Evolutionary conservation across 2,797 vertebrate species (phyloP), one percentile per base, ranked within the genome.

Genomic region (Diplodus puntazzo): DNA sequence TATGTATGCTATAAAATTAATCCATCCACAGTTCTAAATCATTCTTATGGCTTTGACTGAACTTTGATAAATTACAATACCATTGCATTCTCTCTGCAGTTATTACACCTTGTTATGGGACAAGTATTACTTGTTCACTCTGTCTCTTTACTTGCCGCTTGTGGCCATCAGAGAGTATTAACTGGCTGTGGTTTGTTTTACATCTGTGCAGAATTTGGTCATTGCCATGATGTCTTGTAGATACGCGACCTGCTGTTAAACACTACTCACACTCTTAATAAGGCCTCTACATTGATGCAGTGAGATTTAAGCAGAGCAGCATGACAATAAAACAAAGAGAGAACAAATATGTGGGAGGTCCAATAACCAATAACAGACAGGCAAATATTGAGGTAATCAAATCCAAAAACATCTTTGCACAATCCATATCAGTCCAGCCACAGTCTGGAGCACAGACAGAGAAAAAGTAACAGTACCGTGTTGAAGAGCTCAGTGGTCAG

Each of bases 401-500:
- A n/a, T 59, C 16, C 25, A 25, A 46, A 45, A 78, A 39, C 65
- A 34, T n/a, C 9, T 67, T 11, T 50, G 18, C 27, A 52, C 3
- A 30, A 8, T 39, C 4, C 7, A 17, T 21, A 17, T 23, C 20
- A 61, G 23, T 65, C 20, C 3, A 45, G 45, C 2, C 4, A 21
- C n/a, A 64, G 16, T 14, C 10, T 62, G 54, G 34, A 73, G 53
- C n/a, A 9, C 30, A 64, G 53, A 21, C 27, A 5, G 49, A 12
- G 16, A 21, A 17, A 53, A 43, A 39, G 25, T 34, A 50, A 73
- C 21, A 17, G 17, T 90, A 99, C 98, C 46, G 96, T 90, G 79
- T 95, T 98, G 92, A 99, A 99, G 83, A 99, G 98, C 91, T 99
- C 98, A 0, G 96, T 97, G n/a, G 97, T 99, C 86, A 99, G 94